These are phyloP conservation scores for Acrossocheilus fasciatus DNA, from an alignment of 2,797 vertebrate genomes.

Conservation along the genomic window DNA sequence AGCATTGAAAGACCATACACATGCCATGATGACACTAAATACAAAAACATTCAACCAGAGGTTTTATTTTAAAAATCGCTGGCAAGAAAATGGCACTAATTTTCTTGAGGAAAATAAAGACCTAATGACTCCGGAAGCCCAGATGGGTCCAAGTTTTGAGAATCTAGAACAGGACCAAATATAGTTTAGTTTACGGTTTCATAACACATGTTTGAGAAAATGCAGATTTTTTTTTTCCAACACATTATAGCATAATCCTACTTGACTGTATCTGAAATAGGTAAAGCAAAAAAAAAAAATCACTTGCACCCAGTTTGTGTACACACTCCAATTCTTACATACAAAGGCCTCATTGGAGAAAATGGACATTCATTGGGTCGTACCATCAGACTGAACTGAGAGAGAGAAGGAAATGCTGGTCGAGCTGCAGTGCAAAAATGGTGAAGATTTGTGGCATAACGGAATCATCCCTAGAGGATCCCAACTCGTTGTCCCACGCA, in stretches of 20 bases:
- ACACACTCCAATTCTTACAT: slow-evolving; percentile 51
- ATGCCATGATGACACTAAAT: slow-evolving; percentile 15
- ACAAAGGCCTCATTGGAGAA: slow-evolving; percentile 81
- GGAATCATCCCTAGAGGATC: slow-evolving; percentile 18
- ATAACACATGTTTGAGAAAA: slow-evolving; percentile 19
- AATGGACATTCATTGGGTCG: slow-evolving; percentile 84
- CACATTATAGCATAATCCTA: slow-evolving; percentile 12
- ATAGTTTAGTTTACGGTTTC: slow-evolving; percentile 1
- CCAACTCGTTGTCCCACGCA: background rate
- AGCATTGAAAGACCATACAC: slow-evolving; percentile 14
- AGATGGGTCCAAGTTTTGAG: slow-evolving; percentile 36
- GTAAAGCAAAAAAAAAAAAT: background rate
- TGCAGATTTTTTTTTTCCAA: slow-evolving; percentile 4
- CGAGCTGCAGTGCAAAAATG: slow-evolving; percentile 69
- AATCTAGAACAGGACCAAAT: slow-evolving; percentile 15
- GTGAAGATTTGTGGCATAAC: slow-evolving; percentile 52
- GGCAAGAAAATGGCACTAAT: slow-evolving; percentile 51
- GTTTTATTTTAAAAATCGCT: slow-evolving; percentile 47
- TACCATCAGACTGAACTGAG: slow-evolving; percentile 75
- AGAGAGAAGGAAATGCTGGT: slow-evolving; percentile 55
- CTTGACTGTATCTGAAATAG: slow-evolving; percentile 5
- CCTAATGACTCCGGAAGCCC: slow-evolving; percentile 36
- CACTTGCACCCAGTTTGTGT: slow-evolving; percentile 35
- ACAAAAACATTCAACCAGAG: slow-evolving; percentile 42
- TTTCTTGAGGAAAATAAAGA: slow-evolving; percentile 25